Base-by-base conservation (phyloP, 2,797 vertebrate species). In the Lagorchestes hirsutus region DNA sequence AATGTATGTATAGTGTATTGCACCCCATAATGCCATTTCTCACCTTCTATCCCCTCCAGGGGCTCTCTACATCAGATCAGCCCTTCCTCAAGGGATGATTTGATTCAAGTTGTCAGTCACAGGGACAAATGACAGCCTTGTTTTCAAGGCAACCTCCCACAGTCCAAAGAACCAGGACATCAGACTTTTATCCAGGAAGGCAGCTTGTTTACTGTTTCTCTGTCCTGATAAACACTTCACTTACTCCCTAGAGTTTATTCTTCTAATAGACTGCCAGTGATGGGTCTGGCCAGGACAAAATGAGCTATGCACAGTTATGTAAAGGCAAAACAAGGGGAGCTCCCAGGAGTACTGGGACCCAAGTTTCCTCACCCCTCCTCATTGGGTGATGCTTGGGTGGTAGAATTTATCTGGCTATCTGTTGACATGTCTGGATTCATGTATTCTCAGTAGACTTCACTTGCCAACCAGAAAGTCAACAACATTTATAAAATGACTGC, bases 161-260 rank as follows among this genome's bases (percentile, higher is more conserved):
- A 46, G n/a, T 40, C n/a, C n/a, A 82, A 92, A 67, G 10, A 92
- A 27, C 0, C 4, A 18, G 59, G 55, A 2, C 31, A 9, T 55
- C 16, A 92, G 27, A 4, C 31, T 10, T 92, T 92, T 95, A 27
- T 40, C 22, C 9, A 40, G 10, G 67, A 82, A 22, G n/a, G 40
- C n/a, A 82, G 22, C 1, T 40, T 82, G 67, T 82, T 82, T 82
- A 82, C 67, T n/a, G 46, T 2, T 82, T 82, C 40, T 82, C n/a
- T 40, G 67, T 3, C 18, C 67, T 24, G 18, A 82, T 22, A 82
- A 82, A 2, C 40, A 40, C 12, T 92, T 56, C 52, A 11, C 90
- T 93, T 93, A 95, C 92, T n/a, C 90, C 9, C 54, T 55, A 4
- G 87, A 95, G 87, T 67, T 6, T 9, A 55, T 91, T 29, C 22